These are phyloP conservation scores for Periphyllus acericola DNA, from an alignment of 2,888 invertebrate genomes.

Conservation along the genomic window DNA sequence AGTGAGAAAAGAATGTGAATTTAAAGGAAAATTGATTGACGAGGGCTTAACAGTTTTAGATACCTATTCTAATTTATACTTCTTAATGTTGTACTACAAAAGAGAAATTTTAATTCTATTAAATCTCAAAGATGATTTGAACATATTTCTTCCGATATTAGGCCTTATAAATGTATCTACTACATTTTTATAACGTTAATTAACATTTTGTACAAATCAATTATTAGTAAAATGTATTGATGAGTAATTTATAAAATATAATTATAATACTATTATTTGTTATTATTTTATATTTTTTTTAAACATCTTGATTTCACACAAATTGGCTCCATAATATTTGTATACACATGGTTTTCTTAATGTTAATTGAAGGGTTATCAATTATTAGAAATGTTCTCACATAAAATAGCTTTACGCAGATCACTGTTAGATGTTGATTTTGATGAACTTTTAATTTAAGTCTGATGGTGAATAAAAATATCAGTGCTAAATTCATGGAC, in stretches of 20 bases:
- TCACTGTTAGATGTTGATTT: too few species aligned
- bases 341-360: too few species aligned
- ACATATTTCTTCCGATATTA: slow-evolving; percentile 26
- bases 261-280: not conserved
- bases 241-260: not conserved
- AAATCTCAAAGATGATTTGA: slow-evolving; percentile 28
- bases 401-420: too few species aligned
- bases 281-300: too few species aligned
- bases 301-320: too few species aligned
- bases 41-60: slow-evolving; percentile 43
- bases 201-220: not conserved
- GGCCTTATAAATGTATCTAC: not conserved
- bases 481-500: too few species aligned
- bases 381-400: too few species aligned
- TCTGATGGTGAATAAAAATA: too few species aligned
- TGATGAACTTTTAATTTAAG: too few species aligned
- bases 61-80: slow-evolving; percentile 40
- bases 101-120: slow-evolving; percentile 48
- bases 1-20: slow-evolving; percentile 35
- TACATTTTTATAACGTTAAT: not conserved
- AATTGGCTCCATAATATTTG: too few species aligned
- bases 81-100: slow-evolving; percentile 40
- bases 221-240: not conserved
- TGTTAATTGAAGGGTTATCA: too few species aligned
- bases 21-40: slow-evolving; percentile 45